Base-by-base conservation (phyloP, 2,888 invertebrate species). In the Papilio elwesi region DNA sequence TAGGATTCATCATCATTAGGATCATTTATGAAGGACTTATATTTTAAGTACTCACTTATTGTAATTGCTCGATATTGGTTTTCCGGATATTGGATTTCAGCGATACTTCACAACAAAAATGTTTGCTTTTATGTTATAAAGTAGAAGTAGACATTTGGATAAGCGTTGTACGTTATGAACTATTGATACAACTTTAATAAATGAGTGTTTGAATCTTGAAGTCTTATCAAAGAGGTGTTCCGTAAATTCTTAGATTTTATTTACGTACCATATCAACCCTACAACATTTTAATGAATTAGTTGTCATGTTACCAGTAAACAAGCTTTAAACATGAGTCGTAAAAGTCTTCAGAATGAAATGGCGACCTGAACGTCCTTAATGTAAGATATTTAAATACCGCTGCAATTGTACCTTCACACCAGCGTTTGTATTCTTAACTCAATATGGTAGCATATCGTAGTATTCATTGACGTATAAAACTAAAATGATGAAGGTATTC, bases 371-470 rank as follows among this genome's bases (percentile, higher is more conserved):
- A n/a, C 13, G 15, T 72, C 63, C 72, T 72, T 62, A 72, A 64
- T n/a, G 63, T 55, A 64, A 64, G 68, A 72, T 63, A 72, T 68
- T 64, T 38, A 49, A n/a, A 71, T n/a, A 71, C 71, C 47, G n/a
- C 43, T 52, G 43, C 36, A n/a, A 36, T 15, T 62, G 69, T n/a
- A n/a, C 6, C 36, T n/a, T 57, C 68, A 68, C 49, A 68, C 67
- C 12, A 48, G 26, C n/a, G 15, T 49, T 49, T 43, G 38, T 9
- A 63, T 6, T 16, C 38, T n/a, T 59, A n/a, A 59, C 5, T 38
- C 6, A 3, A 10, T 11, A 26, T 26, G 10, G 10, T 26, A 55
- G 11, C 3, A 55, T 55, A 11, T 26, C 16, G 12, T 7, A 51
- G n/a, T 51, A 4, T n/a, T 51, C 5, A n/a, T 6, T 13, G 6